Evolutionary conservation across 2,797 vertebrate genomes (phyloP).

Genomic region (Anisognathus igniventris): DNA sequence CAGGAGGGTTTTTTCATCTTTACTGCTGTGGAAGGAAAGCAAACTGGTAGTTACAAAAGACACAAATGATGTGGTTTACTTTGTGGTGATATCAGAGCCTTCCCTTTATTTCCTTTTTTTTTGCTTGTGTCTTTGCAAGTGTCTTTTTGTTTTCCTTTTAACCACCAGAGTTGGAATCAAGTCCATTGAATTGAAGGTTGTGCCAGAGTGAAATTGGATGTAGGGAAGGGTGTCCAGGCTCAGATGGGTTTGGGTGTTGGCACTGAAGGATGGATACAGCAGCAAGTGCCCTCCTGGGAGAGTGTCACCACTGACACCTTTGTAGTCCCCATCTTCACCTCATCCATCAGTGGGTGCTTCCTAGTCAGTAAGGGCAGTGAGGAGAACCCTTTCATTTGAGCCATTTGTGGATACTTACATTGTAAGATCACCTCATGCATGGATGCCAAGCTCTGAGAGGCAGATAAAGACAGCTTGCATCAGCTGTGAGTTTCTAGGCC

Average conservation of each 20-base stretch:
- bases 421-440: background rate
- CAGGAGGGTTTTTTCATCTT: background rate
- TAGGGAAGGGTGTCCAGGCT: background rate
- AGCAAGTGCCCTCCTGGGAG: background rate
- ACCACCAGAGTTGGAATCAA: accelerated
- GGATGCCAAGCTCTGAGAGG: background rate
- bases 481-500: background rate
- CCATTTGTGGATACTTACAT: background rate
- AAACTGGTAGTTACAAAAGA: background rate
- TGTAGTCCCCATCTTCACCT: background rate
- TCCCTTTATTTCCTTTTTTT: background rate
- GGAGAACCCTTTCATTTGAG: background rate
- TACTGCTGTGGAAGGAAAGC: background rate
- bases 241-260: background rate
- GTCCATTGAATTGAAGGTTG: background rate
- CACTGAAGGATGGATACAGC: background rate
- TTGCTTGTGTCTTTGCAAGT: background rate
- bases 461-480: background rate
- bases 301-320: background rate
- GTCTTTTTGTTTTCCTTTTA: background rate
- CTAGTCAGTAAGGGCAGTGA: background rate
- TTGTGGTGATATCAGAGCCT: background rate
- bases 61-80: background rate
- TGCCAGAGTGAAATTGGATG: background rate
- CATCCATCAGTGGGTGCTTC: background rate